Percentiles rank a stretch among this genome's conserved stretches.
phyloP scores from a whole-genome alignment of 2,888 invertebrate species.

The Ophioninae sp. region DNA sequence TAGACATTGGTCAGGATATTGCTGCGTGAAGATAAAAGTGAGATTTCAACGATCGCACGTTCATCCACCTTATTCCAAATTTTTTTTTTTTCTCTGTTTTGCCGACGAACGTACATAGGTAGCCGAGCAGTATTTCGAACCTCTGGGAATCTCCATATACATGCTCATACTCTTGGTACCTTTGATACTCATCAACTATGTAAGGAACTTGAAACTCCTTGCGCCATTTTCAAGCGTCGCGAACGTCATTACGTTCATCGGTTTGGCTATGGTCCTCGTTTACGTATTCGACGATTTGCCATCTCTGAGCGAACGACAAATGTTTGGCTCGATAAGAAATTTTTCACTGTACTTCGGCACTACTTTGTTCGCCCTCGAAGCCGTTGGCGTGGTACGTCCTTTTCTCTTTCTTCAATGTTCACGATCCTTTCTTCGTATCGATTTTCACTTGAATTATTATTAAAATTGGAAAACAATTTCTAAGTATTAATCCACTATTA shows the following conservation, averaged over 20 bases:
- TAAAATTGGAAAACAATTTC: no score
- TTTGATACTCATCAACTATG: slow-evolving; percentile 87
- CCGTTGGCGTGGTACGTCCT: slow-evolving; percentile 86
- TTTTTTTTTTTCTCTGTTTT: slow-evolving; percentile 56
- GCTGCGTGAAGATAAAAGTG: not conserved
- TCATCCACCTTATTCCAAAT: not conserved
- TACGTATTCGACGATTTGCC: slow-evolving; percentile 87
- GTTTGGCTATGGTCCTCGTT: slow-evolving; percentile 89
- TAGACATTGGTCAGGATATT: not conserved
- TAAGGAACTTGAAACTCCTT: slow-evolving; percentile 89
- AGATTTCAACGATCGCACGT: not conserved
- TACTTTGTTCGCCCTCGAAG: slow-evolving; percentile 93
- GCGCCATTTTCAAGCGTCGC: slow-evolving; percentile 93
- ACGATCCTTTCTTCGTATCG: no score
- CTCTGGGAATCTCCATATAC: slow-evolving; percentile 84
- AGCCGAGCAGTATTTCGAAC: slow-evolving; percentile 80
- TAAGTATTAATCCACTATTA: no score
- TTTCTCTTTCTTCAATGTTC: not conserved
- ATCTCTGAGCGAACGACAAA: slow-evolving; percentile 81
- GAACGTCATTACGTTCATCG: slow-evolving; percentile 89
- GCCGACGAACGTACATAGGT: slow-evolving; percentile 78
- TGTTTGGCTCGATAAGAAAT: slow-evolving; percentile 82
- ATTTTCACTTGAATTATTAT: no score
- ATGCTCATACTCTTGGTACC: slow-evolving; percentile 89
- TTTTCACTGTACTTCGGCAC: slow-evolving; percentile 94